Base-by-base conservation (phyloP, 1,140 invertebrate genomes). In the Trissolcus basalis region DNA sequence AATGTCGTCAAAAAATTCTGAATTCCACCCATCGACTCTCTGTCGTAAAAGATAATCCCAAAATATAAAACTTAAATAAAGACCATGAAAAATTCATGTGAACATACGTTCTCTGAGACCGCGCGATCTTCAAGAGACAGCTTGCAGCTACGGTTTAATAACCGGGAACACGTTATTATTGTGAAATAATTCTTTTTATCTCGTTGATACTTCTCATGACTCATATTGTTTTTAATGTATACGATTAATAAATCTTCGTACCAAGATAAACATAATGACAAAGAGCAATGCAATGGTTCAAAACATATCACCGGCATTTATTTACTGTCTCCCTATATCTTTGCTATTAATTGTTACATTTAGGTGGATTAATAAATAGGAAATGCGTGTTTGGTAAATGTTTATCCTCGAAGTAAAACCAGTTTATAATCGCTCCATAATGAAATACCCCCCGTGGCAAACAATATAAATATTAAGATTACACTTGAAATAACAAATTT, bases 271-370 rank as follows among this genome's bases (percentile, higher is more conserved):
- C 13, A 13, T 53, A 58, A 41, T 47, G 14, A 58, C 44, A 48
- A 1, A 16, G 16, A 11, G 19, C 19, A 27, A 47, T 47, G 27
- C 9, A 58, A 45, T 45, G 13, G 16, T 47, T 47, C 43, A 10
- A 58, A 8, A 13, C 33, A 33, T 32, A 44, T 45, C 12, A 36
- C 9, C 9, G 9, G 16, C 36, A 39, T n/a, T 11, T 48, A 48
- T 36, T 19, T 36, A 11, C 36, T 48, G 0, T 13, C n/a, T 59
- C 50, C 51, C 39, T 61, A 9, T 33, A 50, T 13, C 39, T 61
- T 19, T 8, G 33, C 0, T 51, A 61, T 61, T 61, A 61, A 61
- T 61, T 61, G 48, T 61, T 61, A 61, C 59, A 61, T 61, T 61
- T 61, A 51, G 36, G 36, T 61, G 33, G 36, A 61, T 35, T 61